Conservation (phyloP, 1,140 invertebrate genomes). For the Octopus sinensis region DNA sequence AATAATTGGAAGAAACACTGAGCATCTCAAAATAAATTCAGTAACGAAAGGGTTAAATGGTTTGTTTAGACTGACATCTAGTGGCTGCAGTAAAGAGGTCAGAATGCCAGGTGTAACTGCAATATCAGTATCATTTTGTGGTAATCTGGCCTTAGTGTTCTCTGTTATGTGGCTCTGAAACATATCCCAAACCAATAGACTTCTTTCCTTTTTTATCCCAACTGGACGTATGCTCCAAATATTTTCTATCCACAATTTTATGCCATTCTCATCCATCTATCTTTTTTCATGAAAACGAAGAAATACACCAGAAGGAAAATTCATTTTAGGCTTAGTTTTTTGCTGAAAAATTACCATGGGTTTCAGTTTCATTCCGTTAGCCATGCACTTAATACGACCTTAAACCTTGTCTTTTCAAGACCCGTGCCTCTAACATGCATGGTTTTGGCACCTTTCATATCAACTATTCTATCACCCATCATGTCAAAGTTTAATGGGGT, state of each 20-base stretch:
- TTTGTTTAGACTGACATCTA: no score
- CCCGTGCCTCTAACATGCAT: background rate
- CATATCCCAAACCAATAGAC: background rate
- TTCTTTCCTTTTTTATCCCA: background rate
- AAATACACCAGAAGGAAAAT: background rate
- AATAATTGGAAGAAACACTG: no score
- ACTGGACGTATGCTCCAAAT: background rate
- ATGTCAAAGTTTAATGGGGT: background rate
- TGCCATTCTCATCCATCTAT: background rate
- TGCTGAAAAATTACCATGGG: background rate
- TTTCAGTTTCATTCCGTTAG: background rate
- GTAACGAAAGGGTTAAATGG: no score
- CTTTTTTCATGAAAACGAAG: background rate
- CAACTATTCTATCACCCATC: background rate
- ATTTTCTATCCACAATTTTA: background rate
- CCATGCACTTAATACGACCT: background rate
- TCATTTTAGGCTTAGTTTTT: background rate
- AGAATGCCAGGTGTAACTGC: background rate
- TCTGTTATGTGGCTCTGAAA: background rate
- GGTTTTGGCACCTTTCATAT: background rate
- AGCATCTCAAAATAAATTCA: no score
- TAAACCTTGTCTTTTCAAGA: background rate
- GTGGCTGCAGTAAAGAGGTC: background rate
- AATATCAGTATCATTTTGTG: background rate
- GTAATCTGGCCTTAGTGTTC: background rate